Evolutionary conservation across 2,113 vertebrate species (phyloP), one percentile per base, ranked within the genome.

Genomic region (Corythoichthys haematopterus): DNA sequence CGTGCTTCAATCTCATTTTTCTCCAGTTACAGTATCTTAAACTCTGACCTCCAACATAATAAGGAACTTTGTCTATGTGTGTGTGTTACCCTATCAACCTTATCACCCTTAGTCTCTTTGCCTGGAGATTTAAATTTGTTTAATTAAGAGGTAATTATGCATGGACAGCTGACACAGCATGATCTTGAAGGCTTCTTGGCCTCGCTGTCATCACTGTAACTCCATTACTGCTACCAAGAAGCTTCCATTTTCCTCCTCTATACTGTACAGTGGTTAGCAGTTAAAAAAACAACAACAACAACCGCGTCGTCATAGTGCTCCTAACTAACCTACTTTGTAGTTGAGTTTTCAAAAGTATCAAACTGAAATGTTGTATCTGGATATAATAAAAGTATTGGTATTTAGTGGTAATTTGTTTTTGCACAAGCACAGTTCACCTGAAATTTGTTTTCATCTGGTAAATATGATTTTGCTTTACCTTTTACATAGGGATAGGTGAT

Each of bases 121-220:
- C 64, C 47, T 59, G 70, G 59, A 74, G 80, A 84, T 84, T 57
- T 81, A 80, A 84, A 84, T 64, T 74, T 79, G 82, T 86, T 83
- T 85, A 83, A 88, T 88, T 83, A 87, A 76, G 82, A 83, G 64
- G 81, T 83, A 81, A 86, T 87, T 82, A 78, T 74, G 64, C 71
- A 56, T 55, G 37, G 79, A 76, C 37, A 20, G 75, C 75, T 80
- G 76, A 82, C 77, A 67, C 73, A 75, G 80, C 72, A 79, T 66
- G 76, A 77, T 71, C 68, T 74, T 59, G 67, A 78, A 63, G 69
- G 64, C 78, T 83, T 76, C 28, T 67, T 14, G 2, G 55, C 66
- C 52, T 12, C 2, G 48, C 70, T 81, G 50, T 74, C 74, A 70
- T 68, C 63, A 65, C 74, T 56, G 57, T 50, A 43, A 38, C 60